Evolutionary conservation across 2,797 vertebrate species (phyloP).

Genomic region (Petrocephalus sullivani): DNA sequence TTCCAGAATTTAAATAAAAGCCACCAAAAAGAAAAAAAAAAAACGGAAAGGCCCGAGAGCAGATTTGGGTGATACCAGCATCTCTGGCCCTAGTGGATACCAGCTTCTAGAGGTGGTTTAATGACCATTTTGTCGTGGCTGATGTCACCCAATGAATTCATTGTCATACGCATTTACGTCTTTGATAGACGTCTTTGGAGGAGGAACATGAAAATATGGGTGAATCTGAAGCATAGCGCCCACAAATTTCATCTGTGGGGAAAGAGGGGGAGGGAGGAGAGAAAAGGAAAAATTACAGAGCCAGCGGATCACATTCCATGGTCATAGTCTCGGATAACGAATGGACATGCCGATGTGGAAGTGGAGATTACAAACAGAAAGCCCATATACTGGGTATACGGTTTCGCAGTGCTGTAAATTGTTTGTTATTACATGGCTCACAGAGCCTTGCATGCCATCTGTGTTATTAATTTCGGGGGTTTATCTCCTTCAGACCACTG

Average conservation of each 20-base stretch:
- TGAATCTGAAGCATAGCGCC: not conserved
- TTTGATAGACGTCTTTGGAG: not conserved
- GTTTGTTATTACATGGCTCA: conserved; percentile 31
- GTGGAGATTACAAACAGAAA: conserved; percentile 18
- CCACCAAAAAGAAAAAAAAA: conserved; percentile 27
- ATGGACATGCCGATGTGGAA: conserved; percentile 17
- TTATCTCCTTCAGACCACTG: conserved; percentile 30
- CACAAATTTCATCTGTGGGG: conserved; percentile 2
- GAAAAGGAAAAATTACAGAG: not conserved
- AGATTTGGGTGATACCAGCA: not conserved
- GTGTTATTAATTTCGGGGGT: conserved; percentile 29
- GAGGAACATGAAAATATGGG: not conserved
- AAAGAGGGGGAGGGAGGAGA: not conserved
- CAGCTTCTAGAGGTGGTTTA: not conserved
- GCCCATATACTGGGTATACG: not conserved
- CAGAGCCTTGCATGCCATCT: conserved; percentile 25
- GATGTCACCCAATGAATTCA: not conserved
- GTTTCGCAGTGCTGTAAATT: conserved; percentile 34
- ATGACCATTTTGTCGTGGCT: not conserved
- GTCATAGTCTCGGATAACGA: conserved; percentile 21
- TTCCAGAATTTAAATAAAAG: conserved; percentile 36
- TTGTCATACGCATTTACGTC: not conserved
- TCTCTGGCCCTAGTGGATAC: not conserved
- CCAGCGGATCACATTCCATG: conserved; percentile 22
- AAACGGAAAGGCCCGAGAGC: not conserved